Conservation (phyloP, 2,888 invertebrate genomes). For the Branchipolynoe longqiensis region DNA sequence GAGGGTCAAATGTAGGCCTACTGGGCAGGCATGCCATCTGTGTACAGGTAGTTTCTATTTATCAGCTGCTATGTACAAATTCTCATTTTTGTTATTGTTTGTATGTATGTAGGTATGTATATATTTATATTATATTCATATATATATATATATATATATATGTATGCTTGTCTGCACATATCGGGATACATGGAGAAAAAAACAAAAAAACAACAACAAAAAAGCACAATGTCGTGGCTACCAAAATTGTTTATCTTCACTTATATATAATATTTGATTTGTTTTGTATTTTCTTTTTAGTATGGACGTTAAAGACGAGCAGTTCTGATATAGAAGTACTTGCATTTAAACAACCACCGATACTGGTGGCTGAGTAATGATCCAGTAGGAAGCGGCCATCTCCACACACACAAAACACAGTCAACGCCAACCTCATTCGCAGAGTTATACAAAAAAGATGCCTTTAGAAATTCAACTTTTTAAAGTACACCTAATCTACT, state of each 20-base stretch:
- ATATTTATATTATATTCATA: conserved; percentile 40
- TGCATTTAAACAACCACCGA: not conserved
- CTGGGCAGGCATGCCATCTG: conserved; percentile 11
- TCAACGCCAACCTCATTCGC: conserved; percentile 43
- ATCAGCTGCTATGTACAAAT: conserved; percentile 46
- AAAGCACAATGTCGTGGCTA: conserved; percentile 29
- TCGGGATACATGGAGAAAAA: conserved; percentile 38
- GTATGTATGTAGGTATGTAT: conserved; percentile 45
- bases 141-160: too few species aligned
- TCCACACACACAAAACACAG: conserved; percentile 34
- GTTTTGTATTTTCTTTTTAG: not conserved
- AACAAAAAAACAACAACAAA: conserved; percentile 19
- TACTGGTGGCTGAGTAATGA: conserved; percentile 32
- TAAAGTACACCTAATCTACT: conserved; percentile 40
- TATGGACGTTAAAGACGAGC: conserved; percentile 45
- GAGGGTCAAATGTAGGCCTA: conserved; percentile 19
- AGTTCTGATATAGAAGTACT: not conserved
- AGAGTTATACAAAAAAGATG: conserved; percentile 8
- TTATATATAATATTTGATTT: too few species aligned
- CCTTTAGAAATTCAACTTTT: conserved; percentile 25
- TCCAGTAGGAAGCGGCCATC: conserved; percentile 34
- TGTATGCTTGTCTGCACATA: conserved; percentile 45
- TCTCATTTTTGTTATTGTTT: conserved; percentile 44
- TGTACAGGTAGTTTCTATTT: conserved; percentile 32
- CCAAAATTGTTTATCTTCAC: conserved; percentile 3